Evolutionary conservation across 2,888 invertebrate genomes (phyloP).

Genomic region (Congeria kusceri): DNA sequence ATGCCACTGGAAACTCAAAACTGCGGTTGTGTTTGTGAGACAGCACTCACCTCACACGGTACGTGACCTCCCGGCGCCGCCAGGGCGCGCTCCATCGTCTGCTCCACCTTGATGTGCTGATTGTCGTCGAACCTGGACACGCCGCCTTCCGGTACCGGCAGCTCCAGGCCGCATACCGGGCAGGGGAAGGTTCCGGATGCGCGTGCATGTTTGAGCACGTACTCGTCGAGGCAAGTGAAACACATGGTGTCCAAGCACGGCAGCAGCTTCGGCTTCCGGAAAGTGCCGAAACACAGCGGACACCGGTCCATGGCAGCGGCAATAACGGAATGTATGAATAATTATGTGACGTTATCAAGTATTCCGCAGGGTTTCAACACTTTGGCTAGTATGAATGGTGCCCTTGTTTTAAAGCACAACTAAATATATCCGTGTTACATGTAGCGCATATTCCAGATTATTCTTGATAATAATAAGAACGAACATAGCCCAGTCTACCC

Average conservation of each 20-base stretch:
- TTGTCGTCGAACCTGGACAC: constrained; percentile 57
- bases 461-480: too few species aligned
- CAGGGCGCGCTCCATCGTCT: constrained; percentile 16
- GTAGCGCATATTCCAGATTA: too few species aligned
- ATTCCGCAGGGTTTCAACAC: too few species aligned
- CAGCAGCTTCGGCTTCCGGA: constrained; percentile 57
- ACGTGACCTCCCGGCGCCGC: constrained; percentile 16
- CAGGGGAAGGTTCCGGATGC: constrained; percentile 52
- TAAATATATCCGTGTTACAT: too few species aligned
- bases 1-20: too few species aligned
- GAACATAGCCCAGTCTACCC: too few species aligned
- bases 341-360: too few species aligned
- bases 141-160: constrained; percentile 60
- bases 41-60: constrained; percentile 55
- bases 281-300: constrained; percentile 57
- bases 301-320: too few species aligned
- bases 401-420: too few species aligned
- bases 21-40: too few species aligned
- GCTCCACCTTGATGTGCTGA: constrained; percentile 49
- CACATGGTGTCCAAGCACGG: constrained; percentile 67
- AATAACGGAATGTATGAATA: too few species aligned
- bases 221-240: constrained; percentile 58
- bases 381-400: too few species aligned
- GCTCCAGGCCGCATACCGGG: constrained; percentile 55
- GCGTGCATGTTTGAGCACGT: constrained; percentile 51